Conservation (phyloP, 2,888 invertebrate genomes). For the Noctua janthina region DNA sequence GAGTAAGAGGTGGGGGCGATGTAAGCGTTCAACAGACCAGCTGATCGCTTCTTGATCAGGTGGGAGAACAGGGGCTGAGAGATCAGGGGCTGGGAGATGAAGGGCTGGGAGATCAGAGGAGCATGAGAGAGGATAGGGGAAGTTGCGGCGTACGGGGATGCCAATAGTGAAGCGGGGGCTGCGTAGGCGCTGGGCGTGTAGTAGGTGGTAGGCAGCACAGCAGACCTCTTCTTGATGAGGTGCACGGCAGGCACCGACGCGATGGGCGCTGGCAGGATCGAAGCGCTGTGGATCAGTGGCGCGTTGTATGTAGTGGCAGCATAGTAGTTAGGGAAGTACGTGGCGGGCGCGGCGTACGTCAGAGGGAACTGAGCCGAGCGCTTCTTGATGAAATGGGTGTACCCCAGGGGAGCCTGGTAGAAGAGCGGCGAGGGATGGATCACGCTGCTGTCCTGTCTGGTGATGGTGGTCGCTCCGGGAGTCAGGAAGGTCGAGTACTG, state of each 20-base stretch:
- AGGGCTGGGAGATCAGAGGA: conserved; percentile 67
- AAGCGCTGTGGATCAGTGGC: conserved; percentile 59
- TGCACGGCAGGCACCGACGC: conserved; percentile 72
- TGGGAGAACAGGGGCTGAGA: conserved; percentile 72
- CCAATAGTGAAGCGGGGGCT: neutral
- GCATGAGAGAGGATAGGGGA: conserved; percentile 69
- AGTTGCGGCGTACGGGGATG: neutral
- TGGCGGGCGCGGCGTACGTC: conserved; percentile 64
- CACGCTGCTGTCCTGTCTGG: conserved; percentile 84
- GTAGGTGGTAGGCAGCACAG: conserved; percentile 64
- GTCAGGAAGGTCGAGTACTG: conserved; percentile 73
- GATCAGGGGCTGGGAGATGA: conserved; percentile 64
- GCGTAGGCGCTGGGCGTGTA: conserved; percentile 69
- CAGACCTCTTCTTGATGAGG: conserved; percentile 81
- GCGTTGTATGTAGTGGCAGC: conserved; percentile 61
- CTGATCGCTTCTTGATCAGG: conserved; percentile 56
- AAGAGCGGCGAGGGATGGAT: conserved; percentile 83
- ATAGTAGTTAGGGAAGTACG: conserved; percentile 69
- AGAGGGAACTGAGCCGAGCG: conserved; percentile 68
- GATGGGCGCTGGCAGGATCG: conserved; percentile 60
- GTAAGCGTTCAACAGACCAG: conserved; percentile 36
- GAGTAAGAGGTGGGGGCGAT: conserved; percentile 63
- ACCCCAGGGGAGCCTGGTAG: conserved; percentile 76
- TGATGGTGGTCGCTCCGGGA: conserved; percentile 80
- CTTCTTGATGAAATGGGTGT: conserved; percentile 79